Conservation (phyloP, 1,140 invertebrate species). For the Heterodera carotae region DNA sequence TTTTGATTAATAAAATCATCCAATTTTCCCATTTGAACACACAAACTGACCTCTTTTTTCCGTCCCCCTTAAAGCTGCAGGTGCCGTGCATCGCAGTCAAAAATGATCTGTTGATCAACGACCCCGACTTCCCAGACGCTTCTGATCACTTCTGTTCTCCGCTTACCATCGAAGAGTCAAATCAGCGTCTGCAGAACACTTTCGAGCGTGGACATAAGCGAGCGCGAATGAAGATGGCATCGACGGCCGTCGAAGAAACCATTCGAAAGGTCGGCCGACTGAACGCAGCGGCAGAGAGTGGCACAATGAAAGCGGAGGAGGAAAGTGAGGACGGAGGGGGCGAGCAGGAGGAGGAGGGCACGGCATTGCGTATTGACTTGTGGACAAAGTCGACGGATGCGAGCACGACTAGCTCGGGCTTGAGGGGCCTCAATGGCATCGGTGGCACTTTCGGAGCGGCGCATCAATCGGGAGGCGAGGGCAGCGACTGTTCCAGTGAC, state of each 20-base stretch:
- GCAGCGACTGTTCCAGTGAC: conserved; percentile 17
- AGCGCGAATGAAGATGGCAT: conserved; percentile 54
- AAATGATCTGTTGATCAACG: conserved; percentile 56
- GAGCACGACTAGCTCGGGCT: not conserved
- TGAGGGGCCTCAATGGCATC: not conserved
- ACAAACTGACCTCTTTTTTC: not conserved
- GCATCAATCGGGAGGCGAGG: not conserved
- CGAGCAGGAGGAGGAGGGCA: not conserved
- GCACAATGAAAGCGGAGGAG: not conserved
- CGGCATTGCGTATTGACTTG: conserved; percentile 3
- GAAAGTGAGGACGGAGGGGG: not conserved
- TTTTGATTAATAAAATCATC: too few species aligned
- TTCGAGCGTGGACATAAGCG: conserved; percentile 54
- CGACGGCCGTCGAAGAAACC: conserved; percentile 21
- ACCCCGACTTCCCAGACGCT: conserved; percentile 55
- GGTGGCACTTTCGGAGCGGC: not conserved
- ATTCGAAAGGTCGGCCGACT: conserved; percentile 26
- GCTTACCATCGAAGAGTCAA: conserved; percentile 53
- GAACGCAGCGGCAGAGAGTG: conserved; percentile 1
- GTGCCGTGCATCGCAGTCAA: conserved; percentile 54
- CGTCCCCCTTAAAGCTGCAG: conserved; percentile 11
- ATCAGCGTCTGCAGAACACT: conserved; percentile 52
- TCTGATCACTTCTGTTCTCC: conserved; percentile 52
- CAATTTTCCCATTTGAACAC: not conserved
- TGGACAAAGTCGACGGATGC: not conserved